Evolutionary conservation across 2,888 invertebrate species (phyloP).

Genomic region (Mellilla xanthometata): DNA sequence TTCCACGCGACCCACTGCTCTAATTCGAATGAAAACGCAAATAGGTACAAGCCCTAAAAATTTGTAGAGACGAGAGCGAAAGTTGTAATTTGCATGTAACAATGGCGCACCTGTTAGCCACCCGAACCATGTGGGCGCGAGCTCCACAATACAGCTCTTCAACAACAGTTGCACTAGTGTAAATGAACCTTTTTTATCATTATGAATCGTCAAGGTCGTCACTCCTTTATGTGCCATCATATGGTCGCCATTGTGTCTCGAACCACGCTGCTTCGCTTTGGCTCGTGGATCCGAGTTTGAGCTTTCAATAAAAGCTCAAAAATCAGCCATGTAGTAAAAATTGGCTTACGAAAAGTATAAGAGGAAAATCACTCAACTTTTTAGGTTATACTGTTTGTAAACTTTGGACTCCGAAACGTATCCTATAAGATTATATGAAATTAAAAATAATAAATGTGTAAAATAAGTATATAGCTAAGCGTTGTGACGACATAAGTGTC

Average conservation of each 20-base stretch:
- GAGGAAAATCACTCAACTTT: no score
- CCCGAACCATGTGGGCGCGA: constrained; percentile 68
- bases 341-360: no score
- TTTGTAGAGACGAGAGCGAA: constrained; percentile 69
- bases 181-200: constrained; percentile 80
- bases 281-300: constrained; percentile 16
- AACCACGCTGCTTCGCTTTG: constrained; percentile 7
- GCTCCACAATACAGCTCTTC: constrained; percentile 67
- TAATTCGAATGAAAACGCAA: constrained; percentile 25
- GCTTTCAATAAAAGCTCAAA: no score
- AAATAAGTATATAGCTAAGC: no score
- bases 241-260: constrained; percentile 40
- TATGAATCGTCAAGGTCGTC: constrained; percentile 76
- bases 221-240: constrained; percentile 63
- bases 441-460: no score
- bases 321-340: no score
- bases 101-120: constrained; percentile 78
- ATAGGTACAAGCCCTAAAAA: constrained; percentile 59
- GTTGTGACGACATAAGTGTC: no score
- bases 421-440: no score
- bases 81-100: constrained; percentile 81
- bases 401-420: no score
- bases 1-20: constrained; percentile 20
- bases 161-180: constrained; percentile 74
- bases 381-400: no score